These are phyloP conservation scores for Meloidogyne floridensis DNA, from an alignment of 1,140 invertebrate species.

Conservation along the genomic window DNA sequence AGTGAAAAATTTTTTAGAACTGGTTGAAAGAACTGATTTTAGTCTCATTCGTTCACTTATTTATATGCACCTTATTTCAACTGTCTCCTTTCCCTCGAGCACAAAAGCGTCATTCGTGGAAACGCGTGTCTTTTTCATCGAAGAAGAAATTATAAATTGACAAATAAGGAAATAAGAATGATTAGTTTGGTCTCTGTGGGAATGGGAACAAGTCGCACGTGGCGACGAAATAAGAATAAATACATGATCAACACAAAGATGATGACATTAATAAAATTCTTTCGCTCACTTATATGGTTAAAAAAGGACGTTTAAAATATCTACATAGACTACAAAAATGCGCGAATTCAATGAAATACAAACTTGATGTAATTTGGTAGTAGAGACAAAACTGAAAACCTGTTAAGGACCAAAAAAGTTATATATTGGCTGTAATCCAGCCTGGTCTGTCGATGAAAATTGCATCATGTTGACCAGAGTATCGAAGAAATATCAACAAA, in stretches of 20 bases:
- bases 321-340: not conserved
- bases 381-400: not conserved
- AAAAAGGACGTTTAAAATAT: too few relatives aligned
- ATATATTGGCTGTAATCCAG: not conserved
- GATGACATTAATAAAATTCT: conserved; percentile 28
- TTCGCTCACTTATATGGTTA: not conserved
- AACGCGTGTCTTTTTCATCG: conserved; percentile 24
- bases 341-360: not conserved
- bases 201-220: conserved; percentile 29
- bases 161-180: conserved; percentile 6
- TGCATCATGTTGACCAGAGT: conserved; percentile 28
- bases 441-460: conserved; percentile 6
- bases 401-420: not conserved
- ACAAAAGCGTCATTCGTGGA: conserved; percentile 12
- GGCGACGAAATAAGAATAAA: conserved; percentile 29
- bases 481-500: not conserved
- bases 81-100: not conserved
- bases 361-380: conserved; percentile 19
- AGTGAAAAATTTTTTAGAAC: not conserved
- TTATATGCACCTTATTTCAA: not conserved
- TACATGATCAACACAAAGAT: not conserved
- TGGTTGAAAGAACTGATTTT: not conserved
- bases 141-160: conserved; percentile 11
- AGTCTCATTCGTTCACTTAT: not conserved
- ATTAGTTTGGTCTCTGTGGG: not conserved